Conservation (phyloP, 1,140 invertebrate species). For the Brachionus koreanus region DNA sequence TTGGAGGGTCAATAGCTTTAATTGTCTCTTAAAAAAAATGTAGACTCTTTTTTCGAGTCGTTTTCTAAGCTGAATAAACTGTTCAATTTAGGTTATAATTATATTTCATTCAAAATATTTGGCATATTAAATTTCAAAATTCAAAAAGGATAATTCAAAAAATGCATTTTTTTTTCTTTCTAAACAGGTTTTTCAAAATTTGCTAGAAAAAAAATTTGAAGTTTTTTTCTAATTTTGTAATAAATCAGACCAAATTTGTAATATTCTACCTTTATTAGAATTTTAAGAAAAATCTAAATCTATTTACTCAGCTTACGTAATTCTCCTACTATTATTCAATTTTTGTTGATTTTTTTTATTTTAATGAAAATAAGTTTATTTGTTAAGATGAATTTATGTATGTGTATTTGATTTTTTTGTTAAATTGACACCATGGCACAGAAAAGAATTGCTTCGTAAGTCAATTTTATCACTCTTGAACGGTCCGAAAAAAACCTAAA, state of each 20-base stretch:
- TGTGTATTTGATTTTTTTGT: background rate
- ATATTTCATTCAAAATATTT: background rate
- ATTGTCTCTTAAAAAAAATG: background rate
- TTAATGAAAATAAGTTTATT: conserved; percentile 7
- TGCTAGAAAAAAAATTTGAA: background rate
- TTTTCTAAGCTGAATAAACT: background rate
- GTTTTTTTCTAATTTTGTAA: background rate
- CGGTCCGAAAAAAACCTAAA: background rate
- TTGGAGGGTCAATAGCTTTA: background rate
- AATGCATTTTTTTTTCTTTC: background rate
- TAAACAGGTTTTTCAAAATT: background rate
- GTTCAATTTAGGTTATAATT: background rate
- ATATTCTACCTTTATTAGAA: background rate
- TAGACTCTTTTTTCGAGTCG: background rate
- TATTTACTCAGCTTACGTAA: background rate
- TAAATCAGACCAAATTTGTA: background rate
- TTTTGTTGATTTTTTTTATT: background rate
- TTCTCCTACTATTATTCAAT: background rate
- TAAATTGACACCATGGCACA: background rate
- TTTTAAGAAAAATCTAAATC: background rate
- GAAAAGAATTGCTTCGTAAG: background rate
- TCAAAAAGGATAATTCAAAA: background rate
- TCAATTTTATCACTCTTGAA: background rate
- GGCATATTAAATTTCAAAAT: background rate
- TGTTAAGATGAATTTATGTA: background rate